phyloP scores from a whole-genome alignment of 2,113 vertebrate genomes.

The Gasterosteus nipponicus region DNA sequence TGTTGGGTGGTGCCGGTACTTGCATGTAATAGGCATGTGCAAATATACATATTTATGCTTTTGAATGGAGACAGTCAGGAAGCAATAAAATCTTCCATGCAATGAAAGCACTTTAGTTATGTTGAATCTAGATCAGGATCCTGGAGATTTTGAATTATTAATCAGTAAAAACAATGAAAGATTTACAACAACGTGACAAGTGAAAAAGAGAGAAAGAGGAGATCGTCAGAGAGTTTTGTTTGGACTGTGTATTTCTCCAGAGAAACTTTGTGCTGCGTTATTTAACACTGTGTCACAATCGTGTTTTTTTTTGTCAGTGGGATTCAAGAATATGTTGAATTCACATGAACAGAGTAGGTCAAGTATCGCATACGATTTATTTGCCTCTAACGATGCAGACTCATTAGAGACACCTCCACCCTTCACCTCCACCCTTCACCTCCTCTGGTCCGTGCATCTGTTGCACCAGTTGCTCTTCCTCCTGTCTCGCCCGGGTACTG shows the following conservation, averaged over 20 bases:
- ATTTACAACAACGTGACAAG: neutral
- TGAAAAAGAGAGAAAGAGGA: neutral
- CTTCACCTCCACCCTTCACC: neutral
- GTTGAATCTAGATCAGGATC: conserved; percentile 4
- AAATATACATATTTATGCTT: neutral
- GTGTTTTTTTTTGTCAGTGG: too few relatives aligned
- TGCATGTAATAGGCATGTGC: neutral
- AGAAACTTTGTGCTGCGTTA: neutral
- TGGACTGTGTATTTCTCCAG: neutral
- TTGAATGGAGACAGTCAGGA: neutral
- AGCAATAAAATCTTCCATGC: neutral
- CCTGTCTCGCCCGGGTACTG: neutral
- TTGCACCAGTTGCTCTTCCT: conserved; percentile 14
- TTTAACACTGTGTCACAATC: neutral
- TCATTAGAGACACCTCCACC: neutral
- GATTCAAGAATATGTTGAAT: neutral
- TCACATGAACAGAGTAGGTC: neutral
- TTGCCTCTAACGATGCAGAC: neutral
- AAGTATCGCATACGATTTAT: neutral
- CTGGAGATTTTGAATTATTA: conserved; percentile 1
- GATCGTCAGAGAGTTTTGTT: neutral
- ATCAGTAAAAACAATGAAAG: conserved; percentile 2
- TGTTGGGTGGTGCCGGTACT: neutral
- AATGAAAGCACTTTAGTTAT: neutral
- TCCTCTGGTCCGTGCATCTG: neutral